These are phyloP conservation scores for Odontothrips loti DNA, from an alignment of 2,888 invertebrate genomes.

Conservation along the genomic window DNA sequence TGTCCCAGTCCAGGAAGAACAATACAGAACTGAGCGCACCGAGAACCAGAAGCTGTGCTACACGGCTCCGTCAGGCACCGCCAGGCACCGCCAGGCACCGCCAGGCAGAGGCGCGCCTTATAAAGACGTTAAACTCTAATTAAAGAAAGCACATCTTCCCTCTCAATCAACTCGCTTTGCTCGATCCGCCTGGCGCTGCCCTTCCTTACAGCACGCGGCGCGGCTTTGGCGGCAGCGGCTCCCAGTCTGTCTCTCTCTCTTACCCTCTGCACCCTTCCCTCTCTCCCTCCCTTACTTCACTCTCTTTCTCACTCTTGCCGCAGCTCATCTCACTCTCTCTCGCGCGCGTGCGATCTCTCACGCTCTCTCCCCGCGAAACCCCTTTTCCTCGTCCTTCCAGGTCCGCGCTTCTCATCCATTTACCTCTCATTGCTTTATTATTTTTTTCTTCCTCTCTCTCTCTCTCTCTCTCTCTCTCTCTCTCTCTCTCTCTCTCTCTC, in stretches of 20 bases:
- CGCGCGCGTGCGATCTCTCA: slow-evolving; percentile 17
- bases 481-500: slow-evolving; percentile 3
- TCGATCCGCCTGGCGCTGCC: neutral
- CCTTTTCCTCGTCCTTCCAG: no score
- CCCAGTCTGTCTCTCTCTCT: no score
- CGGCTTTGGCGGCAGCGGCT: neutral
- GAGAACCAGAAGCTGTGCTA: no score
- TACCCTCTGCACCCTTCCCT: neutral
- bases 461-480: neutral
- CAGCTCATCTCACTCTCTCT: neutral
- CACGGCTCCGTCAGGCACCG: no score
- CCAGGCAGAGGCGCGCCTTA: no score
- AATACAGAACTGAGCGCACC: no score
- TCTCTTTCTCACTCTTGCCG: neutral
- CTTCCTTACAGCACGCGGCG: neutral
- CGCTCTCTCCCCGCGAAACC: neutral
- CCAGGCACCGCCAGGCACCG: no score
- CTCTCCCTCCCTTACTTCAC: neutral
- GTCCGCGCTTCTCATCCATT: no score
- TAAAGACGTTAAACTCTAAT: slow-evolving; percentile 27
- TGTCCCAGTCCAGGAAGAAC: no score
- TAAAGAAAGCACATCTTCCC: slow-evolving; percentile 24
- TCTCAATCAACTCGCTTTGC: slow-evolving; percentile 24
- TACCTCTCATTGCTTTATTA: no score
- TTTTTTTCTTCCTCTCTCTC: neutral